Evolutionary conservation across 2,113 vertebrate genomes (phyloP).

Genomic region (Donacobius atricapilla): DNA sequence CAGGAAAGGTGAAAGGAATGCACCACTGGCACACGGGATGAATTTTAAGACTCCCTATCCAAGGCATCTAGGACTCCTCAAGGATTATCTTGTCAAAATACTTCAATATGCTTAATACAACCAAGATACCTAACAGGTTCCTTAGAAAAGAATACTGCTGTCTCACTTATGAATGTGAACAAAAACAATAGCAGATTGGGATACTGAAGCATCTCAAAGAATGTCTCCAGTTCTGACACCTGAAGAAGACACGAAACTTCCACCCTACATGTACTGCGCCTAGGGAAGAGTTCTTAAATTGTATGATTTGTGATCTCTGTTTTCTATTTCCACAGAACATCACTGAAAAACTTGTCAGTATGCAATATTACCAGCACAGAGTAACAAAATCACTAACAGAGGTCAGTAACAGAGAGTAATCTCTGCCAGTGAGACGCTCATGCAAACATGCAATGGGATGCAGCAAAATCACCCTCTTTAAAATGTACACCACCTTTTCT

Average conservation of each 20-base stretch:
- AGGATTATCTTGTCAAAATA: background rate
- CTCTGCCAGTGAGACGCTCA: background rate
- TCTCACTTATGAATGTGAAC: background rate
- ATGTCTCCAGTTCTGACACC: background rate
- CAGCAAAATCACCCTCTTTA: background rate
- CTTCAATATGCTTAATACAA: background rate
- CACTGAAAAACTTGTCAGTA: background rate
- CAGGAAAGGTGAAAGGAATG: background rate
- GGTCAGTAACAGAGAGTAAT: background rate
- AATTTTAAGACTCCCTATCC: background rate
- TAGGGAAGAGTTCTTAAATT: background rate
- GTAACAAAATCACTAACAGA: background rate
- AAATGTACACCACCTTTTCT: background rate
- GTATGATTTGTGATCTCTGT: background rate
- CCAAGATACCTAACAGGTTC: background rate
- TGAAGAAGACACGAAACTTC: background rate
- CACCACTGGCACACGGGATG: background rate
- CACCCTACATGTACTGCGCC: background rate
- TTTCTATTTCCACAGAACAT: background rate
- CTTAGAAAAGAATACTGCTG: background rate
- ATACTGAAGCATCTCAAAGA: background rate
- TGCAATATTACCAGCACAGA: background rate
- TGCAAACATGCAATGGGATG: background rate
- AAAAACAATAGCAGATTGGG: background rate
- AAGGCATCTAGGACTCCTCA: background rate